phyloP scores from a whole-genome alignment of 2,797 vertebrate genomes.

The Orientallactaga sibirica region DNA sequence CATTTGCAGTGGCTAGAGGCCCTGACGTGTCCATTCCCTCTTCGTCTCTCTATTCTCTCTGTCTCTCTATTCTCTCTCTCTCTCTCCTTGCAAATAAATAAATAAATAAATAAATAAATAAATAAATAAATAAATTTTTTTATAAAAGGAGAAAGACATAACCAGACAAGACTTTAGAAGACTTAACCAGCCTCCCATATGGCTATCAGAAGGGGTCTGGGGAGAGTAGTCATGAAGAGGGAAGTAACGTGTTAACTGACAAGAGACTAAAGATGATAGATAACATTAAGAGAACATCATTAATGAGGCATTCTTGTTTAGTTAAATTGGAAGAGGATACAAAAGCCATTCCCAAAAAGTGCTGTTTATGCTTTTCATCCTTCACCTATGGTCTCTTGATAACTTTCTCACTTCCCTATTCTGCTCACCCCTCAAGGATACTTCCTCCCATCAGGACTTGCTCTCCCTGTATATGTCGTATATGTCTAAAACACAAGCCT shows the following conservation, averaged over 20 bases:
- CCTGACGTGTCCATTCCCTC: too few species aligned
- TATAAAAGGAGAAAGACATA: too few species aligned
- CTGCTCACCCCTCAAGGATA: background rate
- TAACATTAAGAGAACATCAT: background rate
- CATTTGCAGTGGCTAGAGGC: too few species aligned
- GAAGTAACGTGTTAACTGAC: background rate
- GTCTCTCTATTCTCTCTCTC: too few species aligned
- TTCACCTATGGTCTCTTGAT: background rate
- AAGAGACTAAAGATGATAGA: background rate
- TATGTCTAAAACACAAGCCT: background rate
- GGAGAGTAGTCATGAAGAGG: background rate
- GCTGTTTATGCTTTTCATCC: background rate
- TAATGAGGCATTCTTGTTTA: background rate
- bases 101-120: too few species aligned
- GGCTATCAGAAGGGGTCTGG: background rate
- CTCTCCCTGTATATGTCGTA: rapidly evolving
- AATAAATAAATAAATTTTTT: too few species aligned
- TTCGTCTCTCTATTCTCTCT: too few species aligned
- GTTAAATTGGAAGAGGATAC: background rate
- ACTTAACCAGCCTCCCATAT: background rate
- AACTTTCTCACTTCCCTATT: background rate
- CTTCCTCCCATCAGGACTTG: background rate
- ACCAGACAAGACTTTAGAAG: background rate
- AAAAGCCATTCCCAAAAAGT: background rate
- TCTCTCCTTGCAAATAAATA: too few species aligned